Conservation (phyloP, 2,113 vertebrate genomes). For the Ardeotis arabs region DNA sequence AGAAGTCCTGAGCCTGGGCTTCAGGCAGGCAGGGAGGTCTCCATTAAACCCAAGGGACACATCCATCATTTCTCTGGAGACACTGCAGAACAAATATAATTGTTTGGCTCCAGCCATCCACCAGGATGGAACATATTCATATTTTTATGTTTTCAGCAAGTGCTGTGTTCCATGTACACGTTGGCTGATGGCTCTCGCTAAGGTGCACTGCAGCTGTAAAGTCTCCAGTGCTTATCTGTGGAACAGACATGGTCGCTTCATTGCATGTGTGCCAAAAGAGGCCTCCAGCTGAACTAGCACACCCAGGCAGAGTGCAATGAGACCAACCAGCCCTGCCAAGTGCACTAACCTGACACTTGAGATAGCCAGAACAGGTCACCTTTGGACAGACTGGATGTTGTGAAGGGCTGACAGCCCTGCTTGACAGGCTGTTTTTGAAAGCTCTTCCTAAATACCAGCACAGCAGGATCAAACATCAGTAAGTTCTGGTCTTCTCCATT, state of each 20-base stretch:
- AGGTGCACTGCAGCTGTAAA: not conserved
- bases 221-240: not conserved
- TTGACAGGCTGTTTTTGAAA: not conserved
- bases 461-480: not conserved
- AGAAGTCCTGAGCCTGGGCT: not conserved
- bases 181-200: fast-evolving
- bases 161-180: fast-evolving
- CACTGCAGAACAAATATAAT: not conserved
- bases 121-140: not conserved
- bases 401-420: not conserved
- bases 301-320: fast-evolving
- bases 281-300: not conserved
- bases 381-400: not conserved
- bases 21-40: not conserved
- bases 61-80: not conserved
- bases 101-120: not conserved
- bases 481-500: not conserved
- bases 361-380: not conserved
- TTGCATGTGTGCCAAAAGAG: not conserved
- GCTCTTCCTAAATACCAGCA: not conserved
- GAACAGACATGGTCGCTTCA: not conserved
- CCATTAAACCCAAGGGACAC: not conserved
- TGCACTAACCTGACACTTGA: not conserved
- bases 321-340: not conserved
- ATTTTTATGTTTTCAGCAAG: not conserved